Evolutionary conservation across 2,113 vertebrate genomes (phyloP).

Genomic region (Channa maculata): DNA sequence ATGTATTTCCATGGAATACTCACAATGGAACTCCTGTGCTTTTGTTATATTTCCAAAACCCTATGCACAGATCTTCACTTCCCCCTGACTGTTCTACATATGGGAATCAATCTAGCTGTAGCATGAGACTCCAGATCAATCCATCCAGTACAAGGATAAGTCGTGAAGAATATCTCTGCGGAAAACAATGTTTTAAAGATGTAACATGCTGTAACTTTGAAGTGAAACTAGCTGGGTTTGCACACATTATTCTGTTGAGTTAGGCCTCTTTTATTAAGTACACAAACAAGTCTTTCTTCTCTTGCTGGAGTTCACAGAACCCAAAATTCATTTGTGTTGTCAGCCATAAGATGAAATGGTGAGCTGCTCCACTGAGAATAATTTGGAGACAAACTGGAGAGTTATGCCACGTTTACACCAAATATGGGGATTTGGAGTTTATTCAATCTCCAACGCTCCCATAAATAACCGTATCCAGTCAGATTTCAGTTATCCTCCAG

Average conservation of each 20-base stretch:
- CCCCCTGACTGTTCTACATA: too few species aligned
- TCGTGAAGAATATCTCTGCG: too few species aligned
- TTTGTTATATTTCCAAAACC: too few species aligned
- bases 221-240: conserved; percentile 35
- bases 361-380: conserved; percentile 26
- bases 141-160: too few species aligned
- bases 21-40: too few species aligned
- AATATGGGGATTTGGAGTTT: conserved; percentile 17
- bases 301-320: not conserved
- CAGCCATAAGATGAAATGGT: conserved; percentile 34
- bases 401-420: not conserved
- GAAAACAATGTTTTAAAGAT: too few species aligned
- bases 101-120: too few species aligned
- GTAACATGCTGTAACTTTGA: conserved; percentile 7
- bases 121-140: too few species aligned
- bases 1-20: too few species aligned
- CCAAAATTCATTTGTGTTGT: conserved; percentile 29
- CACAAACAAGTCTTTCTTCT: conserved; percentile 39
- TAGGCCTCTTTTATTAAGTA: conserved; percentile 7
- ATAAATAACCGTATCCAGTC: conserved; percentile 24
- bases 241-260: conserved; percentile 17
- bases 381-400: conserved; percentile 11
- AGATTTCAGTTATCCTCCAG: not conserved
- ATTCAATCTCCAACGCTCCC: conserved; percentile 18
- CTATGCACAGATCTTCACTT: too few species aligned